Conservation (phyloP, 2,888 invertebrate species). For the Atethmia centrago region DNA sequence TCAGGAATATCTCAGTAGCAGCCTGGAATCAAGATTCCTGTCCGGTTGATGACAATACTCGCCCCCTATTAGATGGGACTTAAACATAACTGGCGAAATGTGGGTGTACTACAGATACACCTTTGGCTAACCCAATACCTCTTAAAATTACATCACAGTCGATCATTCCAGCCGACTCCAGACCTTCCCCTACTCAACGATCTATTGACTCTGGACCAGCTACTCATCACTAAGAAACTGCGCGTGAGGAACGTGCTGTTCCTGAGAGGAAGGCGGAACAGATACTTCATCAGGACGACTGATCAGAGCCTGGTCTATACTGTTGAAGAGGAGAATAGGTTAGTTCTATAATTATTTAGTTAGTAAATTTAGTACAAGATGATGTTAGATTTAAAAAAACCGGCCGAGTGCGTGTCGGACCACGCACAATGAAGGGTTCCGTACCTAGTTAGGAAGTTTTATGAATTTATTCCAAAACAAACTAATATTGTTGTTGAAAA, state of each 20-base stretch:
- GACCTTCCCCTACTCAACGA: slow-evolving; percentile 69
- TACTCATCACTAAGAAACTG: slow-evolving; percentile 81
- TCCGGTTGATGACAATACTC: neutral
- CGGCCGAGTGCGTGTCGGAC: too few species aligned
- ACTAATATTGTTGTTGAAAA: too few species aligned
- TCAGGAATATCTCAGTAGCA: neutral
- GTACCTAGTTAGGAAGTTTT: too few species aligned
- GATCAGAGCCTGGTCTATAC: slow-evolving; percentile 79
- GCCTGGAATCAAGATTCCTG: neutral
- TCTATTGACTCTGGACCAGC: slow-evolving; percentile 73
- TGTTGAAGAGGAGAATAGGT: slow-evolving; percentile 82
- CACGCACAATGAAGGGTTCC: too few species aligned
- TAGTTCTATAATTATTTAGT: slow-evolving; percentile 4
- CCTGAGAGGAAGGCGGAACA: slow-evolving; percentile 82
- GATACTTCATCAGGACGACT: slow-evolving; percentile 77
- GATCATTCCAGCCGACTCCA: slow-evolving; percentile 24
- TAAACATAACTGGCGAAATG: neutral
- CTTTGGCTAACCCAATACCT: neutral
- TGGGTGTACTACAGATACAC: neutral
- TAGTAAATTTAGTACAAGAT: neutral
- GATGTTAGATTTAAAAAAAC: too few species aligned
- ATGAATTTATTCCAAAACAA: too few species aligned
- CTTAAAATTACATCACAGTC: slow-evolving; percentile 1
- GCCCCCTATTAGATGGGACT: neutral
- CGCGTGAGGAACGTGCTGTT: slow-evolving; percentile 77